These are phyloP conservation scores for Semotilus atromaculatus DNA, from an alignment of 2,797 vertebrate species.

Conservation along the genomic window DNA sequence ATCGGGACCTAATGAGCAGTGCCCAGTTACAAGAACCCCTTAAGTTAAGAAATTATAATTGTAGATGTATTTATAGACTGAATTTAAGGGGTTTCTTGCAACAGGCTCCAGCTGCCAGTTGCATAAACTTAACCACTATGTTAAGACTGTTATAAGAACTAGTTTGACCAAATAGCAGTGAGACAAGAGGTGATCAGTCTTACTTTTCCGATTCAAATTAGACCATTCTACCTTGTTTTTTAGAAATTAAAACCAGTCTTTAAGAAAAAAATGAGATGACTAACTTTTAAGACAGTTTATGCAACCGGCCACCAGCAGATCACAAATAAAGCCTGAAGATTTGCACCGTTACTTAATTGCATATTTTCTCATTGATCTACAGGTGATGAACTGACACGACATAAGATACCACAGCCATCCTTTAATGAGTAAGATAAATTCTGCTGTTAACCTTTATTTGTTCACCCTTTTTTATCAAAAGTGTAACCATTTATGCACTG, in stretches of 20 bases:
- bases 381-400: constrained; percentile 93
- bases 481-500: not conserved
- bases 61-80: not conserved
- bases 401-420: constrained; percentile 78
- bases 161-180: not conserved
- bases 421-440: constrained; percentile 86
- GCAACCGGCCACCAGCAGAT: not conserved
- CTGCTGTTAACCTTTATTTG: not conserved
- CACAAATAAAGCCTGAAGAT: not conserved
- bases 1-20: constrained; percentile 9
- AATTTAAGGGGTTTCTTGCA: not conserved
- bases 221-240: not conserved
- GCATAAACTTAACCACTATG: not conserved
- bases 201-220: not conserved
- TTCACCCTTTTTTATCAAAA: not conserved
- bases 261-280: not conserved
- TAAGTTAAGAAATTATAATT: not conserved
- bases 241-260: not conserved
- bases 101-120: not conserved
- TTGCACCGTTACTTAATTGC: not conserved
- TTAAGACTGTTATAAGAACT: not conserved
- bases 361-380: constrained; percentile 66
- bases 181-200: not conserved
- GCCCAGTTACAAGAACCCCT: not conserved
- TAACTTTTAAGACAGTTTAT: not conserved